These are phyloP conservation scores for Tragopan temminckii DNA, from an alignment of 2,797 vertebrate species.

Conservation along the genomic window DNA sequence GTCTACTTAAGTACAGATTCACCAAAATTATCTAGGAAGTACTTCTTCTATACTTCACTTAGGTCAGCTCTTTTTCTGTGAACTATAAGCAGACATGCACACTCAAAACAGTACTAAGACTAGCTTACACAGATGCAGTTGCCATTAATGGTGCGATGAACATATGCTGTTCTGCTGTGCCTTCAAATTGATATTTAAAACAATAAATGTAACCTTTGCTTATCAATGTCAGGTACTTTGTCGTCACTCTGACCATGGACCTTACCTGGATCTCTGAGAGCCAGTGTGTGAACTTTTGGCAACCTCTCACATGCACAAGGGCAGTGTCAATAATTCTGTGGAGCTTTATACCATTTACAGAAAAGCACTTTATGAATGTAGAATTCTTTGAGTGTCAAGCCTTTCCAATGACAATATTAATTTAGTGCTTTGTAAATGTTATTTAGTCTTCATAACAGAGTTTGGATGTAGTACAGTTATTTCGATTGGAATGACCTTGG, in stretches of 20 bases:
- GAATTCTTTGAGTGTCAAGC: background rate
- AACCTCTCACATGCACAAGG: background rate
- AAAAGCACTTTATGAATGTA: background rate
- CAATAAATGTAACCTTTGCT: background rate
- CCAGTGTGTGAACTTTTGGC: background rate
- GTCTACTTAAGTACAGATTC: background rate
- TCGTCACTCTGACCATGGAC: background rate
- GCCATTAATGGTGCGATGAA: background rate
- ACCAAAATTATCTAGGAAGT: background rate
- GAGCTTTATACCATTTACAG: background rate
- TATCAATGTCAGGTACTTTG: background rate
- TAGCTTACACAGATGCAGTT: background rate
- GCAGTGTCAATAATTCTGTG: background rate
- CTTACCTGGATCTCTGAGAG: background rate
- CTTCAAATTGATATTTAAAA: background rate
- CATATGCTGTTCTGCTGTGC: background rate
- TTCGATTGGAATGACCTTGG: background rate
- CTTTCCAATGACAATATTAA: slow-evolving; percentile 26
- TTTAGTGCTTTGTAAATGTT: background rate
- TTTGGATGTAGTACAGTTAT: background rate
- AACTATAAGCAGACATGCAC: background rate
- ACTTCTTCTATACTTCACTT: background rate
- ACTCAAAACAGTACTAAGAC: accelerated
- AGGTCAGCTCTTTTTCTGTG: background rate
- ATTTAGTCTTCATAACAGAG: background rate